Evolutionary conservation across 2,113 vertebrate species (phyloP).

Genomic region (Ophthalmotilapia sp.): DNA sequence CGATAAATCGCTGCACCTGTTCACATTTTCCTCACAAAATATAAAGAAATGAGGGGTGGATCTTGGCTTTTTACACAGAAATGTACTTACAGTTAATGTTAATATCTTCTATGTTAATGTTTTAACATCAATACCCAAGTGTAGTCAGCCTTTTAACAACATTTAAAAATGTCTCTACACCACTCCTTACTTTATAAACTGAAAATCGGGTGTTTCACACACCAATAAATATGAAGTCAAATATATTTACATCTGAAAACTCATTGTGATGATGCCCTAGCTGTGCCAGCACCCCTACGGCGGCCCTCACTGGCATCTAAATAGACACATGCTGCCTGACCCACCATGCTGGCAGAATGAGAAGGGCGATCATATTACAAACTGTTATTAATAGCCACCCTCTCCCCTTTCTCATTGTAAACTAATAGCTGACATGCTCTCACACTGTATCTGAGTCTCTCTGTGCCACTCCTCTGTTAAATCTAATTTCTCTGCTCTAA

Average conservation of each 20-base stretch:
- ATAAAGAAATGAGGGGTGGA: background rate
- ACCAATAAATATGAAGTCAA: background rate
- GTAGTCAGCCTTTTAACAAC: background rate
- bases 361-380: slow-evolving; percentile 44
- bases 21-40: background rate
- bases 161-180: background rate
- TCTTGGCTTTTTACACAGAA: background rate
- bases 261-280: background rate
- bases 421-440: slow-evolving; percentile 25
- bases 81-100: background rate
- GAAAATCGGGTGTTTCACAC: background rate
- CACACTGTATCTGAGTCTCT: background rate
- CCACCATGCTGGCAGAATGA: background rate
- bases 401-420: slow-evolving; percentile 58
- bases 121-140: background rate
- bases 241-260: background rate
- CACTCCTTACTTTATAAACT: background rate
- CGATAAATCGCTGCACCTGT: accelerated
- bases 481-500: background rate
- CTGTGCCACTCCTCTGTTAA: background rate
- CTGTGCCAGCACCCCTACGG: background rate
- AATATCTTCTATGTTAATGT: background rate
- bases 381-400: slow-evolving; percentile 59
- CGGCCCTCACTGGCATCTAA: background rate
- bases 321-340: background rate